Conservation (phyloP, 2,888 invertebrate species). For the Drosophila lacicola region DNA sequence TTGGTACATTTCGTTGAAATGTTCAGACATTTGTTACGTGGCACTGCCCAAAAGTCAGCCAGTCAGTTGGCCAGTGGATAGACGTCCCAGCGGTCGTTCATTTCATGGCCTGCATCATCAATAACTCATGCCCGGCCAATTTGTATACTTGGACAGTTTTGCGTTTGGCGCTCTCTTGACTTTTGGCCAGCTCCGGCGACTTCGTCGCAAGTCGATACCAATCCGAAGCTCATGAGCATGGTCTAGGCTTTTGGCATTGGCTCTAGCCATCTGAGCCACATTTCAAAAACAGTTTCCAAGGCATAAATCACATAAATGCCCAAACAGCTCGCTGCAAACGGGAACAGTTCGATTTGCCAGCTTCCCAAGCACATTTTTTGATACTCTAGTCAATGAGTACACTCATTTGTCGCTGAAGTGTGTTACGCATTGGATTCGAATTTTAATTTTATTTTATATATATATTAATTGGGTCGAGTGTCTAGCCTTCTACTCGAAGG, state of each 20-base stretch:
- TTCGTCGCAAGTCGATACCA: slow-evolving; percentile 50
- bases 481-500: too few relatives aligned
- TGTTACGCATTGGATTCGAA: neutral
- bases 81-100: slow-evolving; percentile 66
- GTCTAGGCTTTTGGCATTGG: slow-evolving; percentile 46
- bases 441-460: too few relatives aligned
- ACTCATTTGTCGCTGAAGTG: neutral
- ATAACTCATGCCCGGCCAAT: slow-evolving; percentile 79
- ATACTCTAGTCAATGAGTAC: neutral
- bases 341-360: slow-evolving; percentile 72
- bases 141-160: slow-evolving; percentile 80
- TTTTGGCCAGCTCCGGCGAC: slow-evolving; percentile 60
- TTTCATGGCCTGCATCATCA: slow-evolving; percentile 76
- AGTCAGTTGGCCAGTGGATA: slow-evolving; percentile 32
- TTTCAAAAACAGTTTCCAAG: slow-evolving; percentile 79
- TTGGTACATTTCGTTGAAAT: slow-evolving; percentile 60
- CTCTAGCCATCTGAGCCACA: slow-evolving; percentile 61
- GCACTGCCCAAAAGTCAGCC: slow-evolving; percentile 23
- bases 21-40: slow-evolving; percentile 62
- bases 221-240: slow-evolving; percentile 53
- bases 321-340: slow-evolving; percentile 49
- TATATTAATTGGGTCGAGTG: too few relatives aligned
- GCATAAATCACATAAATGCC: slow-evolving; percentile 77
- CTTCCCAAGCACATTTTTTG: slow-evolving; percentile 40
- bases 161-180: slow-evolving; percentile 70